Percentiles rank a stretch among this genome's conserved stretches.
Evolutionary conservation across 64 coral and sea anemone genomes (phyloP).

Genomic region (Acropora yongei): DNA sequence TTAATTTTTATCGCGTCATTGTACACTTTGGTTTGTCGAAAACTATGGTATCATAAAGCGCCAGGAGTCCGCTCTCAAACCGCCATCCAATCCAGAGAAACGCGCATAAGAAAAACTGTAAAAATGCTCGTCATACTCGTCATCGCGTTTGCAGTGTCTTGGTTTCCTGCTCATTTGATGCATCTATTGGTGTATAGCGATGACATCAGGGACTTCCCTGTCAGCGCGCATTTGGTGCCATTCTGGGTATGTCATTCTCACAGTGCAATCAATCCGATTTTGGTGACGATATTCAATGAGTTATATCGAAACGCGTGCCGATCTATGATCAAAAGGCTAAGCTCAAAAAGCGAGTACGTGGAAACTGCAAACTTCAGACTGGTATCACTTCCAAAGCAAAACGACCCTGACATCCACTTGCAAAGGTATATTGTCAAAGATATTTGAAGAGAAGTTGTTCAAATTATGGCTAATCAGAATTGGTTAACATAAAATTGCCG

Average conservation of each 20-base stretch:
- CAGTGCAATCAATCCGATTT: slow-evolving; percentile 73
- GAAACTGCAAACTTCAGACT: neutral
- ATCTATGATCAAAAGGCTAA: neutral
- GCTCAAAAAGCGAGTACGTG: neutral
- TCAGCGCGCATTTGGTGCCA: neutral
- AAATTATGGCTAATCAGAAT: no score
- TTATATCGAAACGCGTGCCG: slow-evolving; percentile 11
- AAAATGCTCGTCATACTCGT: slow-evolving; percentile 81
- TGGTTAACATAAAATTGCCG: no score
- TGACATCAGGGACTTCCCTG: neutral
- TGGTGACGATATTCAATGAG: slow-evolving; percentile 21
- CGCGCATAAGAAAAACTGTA: slow-evolving; percentile 48
- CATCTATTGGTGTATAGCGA: slow-evolving; percentile 40
- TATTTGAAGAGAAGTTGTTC: no score
- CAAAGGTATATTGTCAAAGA: no score
- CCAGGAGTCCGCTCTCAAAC: slow-evolving; percentile 43
- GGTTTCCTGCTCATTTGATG: slow-evolving; percentile 77
- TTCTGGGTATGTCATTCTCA: slow-evolving; percentile 73
- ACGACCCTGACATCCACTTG: neutral
- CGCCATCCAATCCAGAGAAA: slow-evolving; percentile 9
- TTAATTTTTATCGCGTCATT: slow-evolving; percentile 59
- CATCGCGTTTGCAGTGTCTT: slow-evolving; percentile 69
- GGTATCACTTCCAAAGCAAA: neutral
- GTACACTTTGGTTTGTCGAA: slow-evolving; percentile 65
- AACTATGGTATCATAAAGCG: slow-evolving; percentile 69